Conservation (phyloP, 1,140 invertebrate genomes). For the Trissolcus basalis region DNA sequence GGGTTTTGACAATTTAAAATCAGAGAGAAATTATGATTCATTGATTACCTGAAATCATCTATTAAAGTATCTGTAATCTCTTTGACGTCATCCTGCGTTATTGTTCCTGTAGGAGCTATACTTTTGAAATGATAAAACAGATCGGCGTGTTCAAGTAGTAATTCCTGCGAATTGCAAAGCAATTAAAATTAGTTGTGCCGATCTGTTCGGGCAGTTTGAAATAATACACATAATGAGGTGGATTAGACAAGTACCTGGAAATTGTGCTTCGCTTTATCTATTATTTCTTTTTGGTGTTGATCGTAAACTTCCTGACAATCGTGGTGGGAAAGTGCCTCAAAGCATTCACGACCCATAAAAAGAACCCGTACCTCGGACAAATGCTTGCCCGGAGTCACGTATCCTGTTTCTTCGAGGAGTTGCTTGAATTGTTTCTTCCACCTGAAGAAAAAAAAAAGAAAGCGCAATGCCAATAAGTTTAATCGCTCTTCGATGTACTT, state of each 20-base stretch:
- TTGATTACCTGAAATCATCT: slow-evolving; percentile 88
- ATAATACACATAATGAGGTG: neutral
- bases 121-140: slow-evolving; percentile 94
- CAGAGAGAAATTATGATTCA: neutral
- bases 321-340: slow-evolving; percentile 91
- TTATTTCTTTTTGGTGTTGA: slow-evolving; percentile 93
- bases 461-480: too few relatives aligned
- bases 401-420: slow-evolving; percentile 94
- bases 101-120: slow-evolving; percentile 87
- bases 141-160: slow-evolving; percentile 94
- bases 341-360: slow-evolving; percentile 96
- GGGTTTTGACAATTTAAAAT: too few relatives aligned
- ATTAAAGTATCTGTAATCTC: slow-evolving; percentile 94
- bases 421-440: slow-evolving; percentile 96
- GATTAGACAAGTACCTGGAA: slow-evolving; percentile 81
- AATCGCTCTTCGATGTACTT: too few relatives aligned
- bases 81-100: slow-evolving; percentile 95
- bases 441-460: slow-evolving; percentile 69
- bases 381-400: slow-evolving; percentile 94
- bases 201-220: neutral
- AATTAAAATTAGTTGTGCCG: too few relatives aligned
- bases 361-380: slow-evolving; percentile 93
- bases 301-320: slow-evolving; percentile 97
- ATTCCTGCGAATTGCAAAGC: slow-evolving; percentile 79
- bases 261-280: slow-evolving; percentile 93